phyloP scores from a whole-genome alignment of 2,113 vertebrate genomes.

The Phrynosoma blainvillii region DNA sequence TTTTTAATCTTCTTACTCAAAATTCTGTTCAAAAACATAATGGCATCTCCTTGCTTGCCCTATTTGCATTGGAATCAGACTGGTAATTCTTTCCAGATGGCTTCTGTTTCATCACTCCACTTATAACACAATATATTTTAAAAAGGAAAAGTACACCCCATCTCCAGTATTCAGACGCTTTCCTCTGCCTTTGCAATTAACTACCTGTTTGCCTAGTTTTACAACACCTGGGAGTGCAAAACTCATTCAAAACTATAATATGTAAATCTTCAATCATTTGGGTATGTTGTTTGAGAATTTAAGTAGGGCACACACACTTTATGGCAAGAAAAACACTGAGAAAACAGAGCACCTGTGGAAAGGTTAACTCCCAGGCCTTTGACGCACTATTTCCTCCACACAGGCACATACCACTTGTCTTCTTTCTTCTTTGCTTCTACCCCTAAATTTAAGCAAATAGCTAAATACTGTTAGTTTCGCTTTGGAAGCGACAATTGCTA shows the following conservation, averaged over 20 bases:
- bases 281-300: slow-evolving; percentile 28
- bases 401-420: background rate
- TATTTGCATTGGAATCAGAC: slow-evolving; percentile 57
- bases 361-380: background rate
- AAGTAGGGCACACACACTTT: background rate
- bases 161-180: slow-evolving; percentile 27
- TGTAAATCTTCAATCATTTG: slow-evolving; percentile 40
- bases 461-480: background rate
- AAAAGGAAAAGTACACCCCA: slow-evolving; percentile 16
- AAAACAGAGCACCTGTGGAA: background rate
- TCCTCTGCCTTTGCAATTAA: slow-evolving; percentile 60
- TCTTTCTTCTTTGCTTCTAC: background rate
- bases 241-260: slow-evolving; percentile 20
- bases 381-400: background rate
- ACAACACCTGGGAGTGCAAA: slow-evolving; percentile 47
- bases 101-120: slow-evolving; percentile 54
- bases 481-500: background rate
- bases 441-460: background rate
- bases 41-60: slow-evolving; percentile 40
- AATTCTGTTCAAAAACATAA: slow-evolving; percentile 27
- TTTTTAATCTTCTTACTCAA: slow-evolving; percentile 18
- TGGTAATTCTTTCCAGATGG: slow-evolving; percentile 65
- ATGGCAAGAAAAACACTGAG: background rate
- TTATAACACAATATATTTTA: slow-evolving; percentile 17
- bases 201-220: slow-evolving; percentile 44